Conservation (phyloP, 2,888 invertebrate genomes). For the Erebia ligea region DNA sequence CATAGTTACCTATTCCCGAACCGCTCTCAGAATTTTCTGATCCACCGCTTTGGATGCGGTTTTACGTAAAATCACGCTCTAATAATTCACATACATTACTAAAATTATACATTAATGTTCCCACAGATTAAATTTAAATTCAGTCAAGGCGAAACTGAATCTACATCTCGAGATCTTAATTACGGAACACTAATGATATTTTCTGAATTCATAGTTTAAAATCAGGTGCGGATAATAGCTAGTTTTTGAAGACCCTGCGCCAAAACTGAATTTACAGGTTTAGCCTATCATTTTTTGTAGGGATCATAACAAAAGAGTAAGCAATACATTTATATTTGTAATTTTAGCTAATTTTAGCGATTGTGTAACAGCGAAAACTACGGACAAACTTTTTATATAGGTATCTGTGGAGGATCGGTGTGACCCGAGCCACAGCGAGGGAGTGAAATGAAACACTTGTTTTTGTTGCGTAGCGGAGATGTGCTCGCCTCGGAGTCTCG, state of each 20-base stretch:
- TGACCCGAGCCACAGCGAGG: too few relatives aligned
- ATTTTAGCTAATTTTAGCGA: too few relatives aligned
- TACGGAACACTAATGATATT: constrained; percentile 27
- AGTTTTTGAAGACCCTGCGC: background rate
- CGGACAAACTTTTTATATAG: too few relatives aligned
- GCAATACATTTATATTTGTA: too few relatives aligned
- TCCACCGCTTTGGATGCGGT: constrained; percentile 33
- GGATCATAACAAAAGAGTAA: too few relatives aligned
- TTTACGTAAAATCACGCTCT: constrained; percentile 38
- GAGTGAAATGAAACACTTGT: too few relatives aligned
- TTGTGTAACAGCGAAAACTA: too few relatives aligned
- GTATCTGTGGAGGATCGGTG: too few relatives aligned
- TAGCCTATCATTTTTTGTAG: too few relatives aligned
- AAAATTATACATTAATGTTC: too few relatives aligned
- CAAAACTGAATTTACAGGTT: background rate
- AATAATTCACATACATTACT: constrained; percentile 37
- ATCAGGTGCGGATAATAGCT: background rate
- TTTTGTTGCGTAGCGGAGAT: too few relatives aligned
- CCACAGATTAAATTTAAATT: constrained; percentile 34
- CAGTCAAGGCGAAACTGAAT: constrained; percentile 33
- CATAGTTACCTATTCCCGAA: background rate
- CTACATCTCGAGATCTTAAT: constrained; percentile 31
- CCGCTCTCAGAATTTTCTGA: constrained; percentile 24
- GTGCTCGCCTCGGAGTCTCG: too few relatives aligned
- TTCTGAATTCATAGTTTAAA: constrained; percentile 15